phyloP scores from a whole-genome alignment of 1,140 invertebrate genomes.

The Zaprionus tsacasi region DNA sequence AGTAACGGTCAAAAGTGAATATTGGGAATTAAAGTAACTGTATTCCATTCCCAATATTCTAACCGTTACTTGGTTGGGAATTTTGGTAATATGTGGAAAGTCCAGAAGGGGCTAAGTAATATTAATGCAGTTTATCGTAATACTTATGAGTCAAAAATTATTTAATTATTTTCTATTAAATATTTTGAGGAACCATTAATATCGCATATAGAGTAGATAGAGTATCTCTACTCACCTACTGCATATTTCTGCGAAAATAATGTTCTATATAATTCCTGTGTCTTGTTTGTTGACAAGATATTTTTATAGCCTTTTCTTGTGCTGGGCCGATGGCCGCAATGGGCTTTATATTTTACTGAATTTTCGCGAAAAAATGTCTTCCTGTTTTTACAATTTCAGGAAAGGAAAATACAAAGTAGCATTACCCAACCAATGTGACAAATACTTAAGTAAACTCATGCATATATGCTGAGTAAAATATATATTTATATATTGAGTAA shows the following conservation, averaged over 20 bases:
- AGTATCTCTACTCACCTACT: no score
- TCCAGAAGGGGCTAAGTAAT: not conserved
- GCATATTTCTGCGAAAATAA: not conserved
- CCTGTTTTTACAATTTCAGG: constrained; percentile 44
- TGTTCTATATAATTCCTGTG: not conserved
- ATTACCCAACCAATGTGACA: constrained; percentile 6
- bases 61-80: not conserved
- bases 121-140: not conserved
- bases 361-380: constrained; percentile 35
- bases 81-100: constrained; percentile 31
- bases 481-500: not conserved
- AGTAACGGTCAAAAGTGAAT: constrained; percentile 26
- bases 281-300: constrained; percentile 6
- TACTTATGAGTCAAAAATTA: not conserved
- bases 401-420: constrained; percentile 21
- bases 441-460: not conserved
- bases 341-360: not conserved
- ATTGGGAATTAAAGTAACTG: constrained; percentile 4
- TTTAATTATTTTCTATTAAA: not conserved
- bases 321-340: constrained; percentile 2
- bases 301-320: not conserved
- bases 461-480: not conserved
- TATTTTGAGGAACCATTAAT: not conserved
- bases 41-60: no score
- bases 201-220: no score